Base-by-base conservation (phyloP, 2,797 vertebrate species). In the Kryptolebias ocellatus region DNA sequence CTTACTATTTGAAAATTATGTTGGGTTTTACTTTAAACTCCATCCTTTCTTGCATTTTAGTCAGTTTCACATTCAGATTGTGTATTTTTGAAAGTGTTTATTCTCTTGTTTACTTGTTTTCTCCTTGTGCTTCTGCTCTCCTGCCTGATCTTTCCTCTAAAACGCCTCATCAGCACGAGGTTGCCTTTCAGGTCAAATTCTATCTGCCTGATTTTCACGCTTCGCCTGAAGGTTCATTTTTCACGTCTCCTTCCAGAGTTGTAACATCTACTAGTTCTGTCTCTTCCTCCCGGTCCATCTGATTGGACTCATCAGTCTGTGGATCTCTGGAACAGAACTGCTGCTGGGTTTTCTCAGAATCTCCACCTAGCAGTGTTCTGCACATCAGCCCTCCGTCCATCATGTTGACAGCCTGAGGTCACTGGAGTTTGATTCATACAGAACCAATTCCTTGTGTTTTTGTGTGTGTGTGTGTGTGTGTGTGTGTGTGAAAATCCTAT, bases 331-430 rank as follows among this genome's bases (percentile, higher is more conserved):
- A 60, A 0, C 45, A 18, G 17, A 1, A 8, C n/a, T 50, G 29
- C 46, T 50, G 29, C 46, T 15, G 29, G 12, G n/a, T 50, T 60
- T 18, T 12, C 20, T 31, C 28, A 34, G 45, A 27, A 49, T 60
- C 44, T 60, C 57, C 29, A 18, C 24, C 29, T 28, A 60, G 16
- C 17, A 29, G 44, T 46, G 17, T 28, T 46, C 58, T 49, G 27
- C 18, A 4, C 39, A 59, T 46, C 58, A 15, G 7, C 49, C 58
- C 14, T 49, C 28, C 58, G 31, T 27, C 20, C 44, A 24, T 20
- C 55, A 27, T 14, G 39, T 16, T 24, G 39, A 44, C 11, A 20
- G n/a, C 37, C 56, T 45, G 39, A 58, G 56, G 56, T 58, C 39
- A 45, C 39, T 14, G 27, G 56, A 45, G 20, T 45, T 45, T 24